Evolutionary conservation across 2,888 invertebrate genomes (phyloP).

Genomic region (Clunio marinus): DNA sequence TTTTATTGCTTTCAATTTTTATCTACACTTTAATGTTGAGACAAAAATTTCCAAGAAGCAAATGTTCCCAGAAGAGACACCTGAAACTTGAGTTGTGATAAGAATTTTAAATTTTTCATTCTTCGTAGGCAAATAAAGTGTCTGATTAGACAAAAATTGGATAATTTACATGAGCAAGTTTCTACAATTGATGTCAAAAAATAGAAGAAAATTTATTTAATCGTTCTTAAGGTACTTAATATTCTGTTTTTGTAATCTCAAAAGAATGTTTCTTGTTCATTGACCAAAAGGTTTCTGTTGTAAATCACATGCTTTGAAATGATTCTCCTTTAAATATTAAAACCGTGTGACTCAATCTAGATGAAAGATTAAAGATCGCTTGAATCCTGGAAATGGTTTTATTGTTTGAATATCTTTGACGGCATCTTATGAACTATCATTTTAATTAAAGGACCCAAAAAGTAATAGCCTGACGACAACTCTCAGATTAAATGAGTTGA

Average conservation of each 20-base stretch:
- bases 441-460: slow-evolving; percentile 9
- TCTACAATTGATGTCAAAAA: not conserved
- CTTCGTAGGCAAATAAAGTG: not conserved
- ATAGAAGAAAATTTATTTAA: not conserved
- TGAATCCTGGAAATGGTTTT: not conserved
- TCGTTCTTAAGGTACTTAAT: not conserved
- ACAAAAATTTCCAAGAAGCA: not conserved
- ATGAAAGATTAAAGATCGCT: not conserved
- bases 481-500: not conserved
- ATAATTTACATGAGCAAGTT: not conserved
- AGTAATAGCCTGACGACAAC: not conserved
- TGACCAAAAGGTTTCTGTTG: too few species aligned
- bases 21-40: not conserved
- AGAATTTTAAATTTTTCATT: not conserved
- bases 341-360: not conserved
- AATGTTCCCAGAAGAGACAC: not conserved
- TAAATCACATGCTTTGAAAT: too few species aligned
- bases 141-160: not conserved
- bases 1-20: not conserved
- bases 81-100: not conserved
- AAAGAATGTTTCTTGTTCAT: not conserved
- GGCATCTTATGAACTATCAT: not conserved
- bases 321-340: too few species aligned
- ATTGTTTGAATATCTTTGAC: not conserved
- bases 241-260: not conserved